phyloP scores from a whole-genome alignment of 1,140 invertebrate species.

The Heliconius melpomene region DNA sequence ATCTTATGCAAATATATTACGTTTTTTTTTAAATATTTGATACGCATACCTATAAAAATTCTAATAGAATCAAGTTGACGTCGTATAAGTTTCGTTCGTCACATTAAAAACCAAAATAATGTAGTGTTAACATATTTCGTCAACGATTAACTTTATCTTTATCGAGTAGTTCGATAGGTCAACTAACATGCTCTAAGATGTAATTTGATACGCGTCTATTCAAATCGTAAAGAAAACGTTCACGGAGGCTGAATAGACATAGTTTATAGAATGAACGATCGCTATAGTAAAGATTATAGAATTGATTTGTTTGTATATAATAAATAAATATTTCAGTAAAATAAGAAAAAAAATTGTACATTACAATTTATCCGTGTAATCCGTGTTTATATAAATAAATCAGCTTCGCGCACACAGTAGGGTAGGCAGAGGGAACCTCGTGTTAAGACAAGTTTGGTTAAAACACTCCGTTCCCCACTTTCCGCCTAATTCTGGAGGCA shows the following conservation, averaged over 20 bases:
- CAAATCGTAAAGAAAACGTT: background rate
- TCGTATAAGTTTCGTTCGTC: background rate
- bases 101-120: constrained; percentile 1
- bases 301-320: no score
- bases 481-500: no score
- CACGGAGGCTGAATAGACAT: background rate
- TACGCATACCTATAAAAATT: background rate
- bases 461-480: no score
- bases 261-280: background rate
- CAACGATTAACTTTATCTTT: constrained; percentile 7
- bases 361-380: no score
- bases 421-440: no score
- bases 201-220: background rate
- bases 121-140: constrained; percentile 3
- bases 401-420: no score
- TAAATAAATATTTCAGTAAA: no score
- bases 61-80: background rate
- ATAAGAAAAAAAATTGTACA: no score
- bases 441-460: no score
- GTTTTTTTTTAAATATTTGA: background rate
- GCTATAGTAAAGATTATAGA: background rate
- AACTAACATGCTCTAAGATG: background rate
- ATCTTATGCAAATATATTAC: background rate
- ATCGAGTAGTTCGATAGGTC: background rate
- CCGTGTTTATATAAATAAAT: no score